phyloP scores from a whole-genome alignment of 1,140 invertebrate genomes.

The Cyrtorhinus lividipennis region DNA sequence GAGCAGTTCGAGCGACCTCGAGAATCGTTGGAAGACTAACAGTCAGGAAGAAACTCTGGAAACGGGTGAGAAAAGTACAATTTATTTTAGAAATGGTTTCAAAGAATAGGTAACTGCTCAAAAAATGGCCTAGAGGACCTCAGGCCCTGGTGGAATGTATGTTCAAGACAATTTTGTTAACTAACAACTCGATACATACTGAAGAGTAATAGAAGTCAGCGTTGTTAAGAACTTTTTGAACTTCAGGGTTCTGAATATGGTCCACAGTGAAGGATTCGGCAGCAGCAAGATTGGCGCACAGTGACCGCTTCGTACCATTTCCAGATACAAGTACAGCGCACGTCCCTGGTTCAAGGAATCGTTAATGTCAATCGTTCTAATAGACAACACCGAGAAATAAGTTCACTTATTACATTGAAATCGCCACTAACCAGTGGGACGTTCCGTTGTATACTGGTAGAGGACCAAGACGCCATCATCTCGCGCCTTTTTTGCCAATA shows the following conservation, averaged over 20 bases:
- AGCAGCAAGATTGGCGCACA: conserved; percentile 90
- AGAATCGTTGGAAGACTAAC: conserved; percentile 80
- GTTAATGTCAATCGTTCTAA: no score
- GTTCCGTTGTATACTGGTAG: conserved; percentile 63
- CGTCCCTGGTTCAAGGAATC: conserved; percentile 42
- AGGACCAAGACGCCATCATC: conserved; percentile 71
- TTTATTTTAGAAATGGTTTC: no score
- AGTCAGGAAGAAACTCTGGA: conserved; percentile 91
- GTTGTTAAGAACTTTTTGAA: conserved; percentile 60
- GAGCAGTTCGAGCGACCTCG: conserved; percentile 62
- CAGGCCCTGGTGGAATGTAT: no score
- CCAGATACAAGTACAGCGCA: conserved; percentile 73
- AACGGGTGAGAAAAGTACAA: no score
- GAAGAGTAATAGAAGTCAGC: conserved; percentile 81
- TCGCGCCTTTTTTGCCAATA: conserved; percentile 64
- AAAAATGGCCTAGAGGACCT: no score
- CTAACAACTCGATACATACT: conserved; percentile 48
- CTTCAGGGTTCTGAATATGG: conserved; percentile 63
- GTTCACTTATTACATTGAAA: no score
- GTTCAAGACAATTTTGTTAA: conserved; percentile 25
- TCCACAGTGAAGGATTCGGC: conserved; percentile 83
- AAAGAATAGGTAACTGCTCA: no score
- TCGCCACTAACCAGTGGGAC: conserved; percentile 53
- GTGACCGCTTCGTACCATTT: conserved; percentile 59
- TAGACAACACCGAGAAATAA: no score